Conservation (phyloP, 2,888 invertebrate species). For the Erpobdella octoculata region DNA sequence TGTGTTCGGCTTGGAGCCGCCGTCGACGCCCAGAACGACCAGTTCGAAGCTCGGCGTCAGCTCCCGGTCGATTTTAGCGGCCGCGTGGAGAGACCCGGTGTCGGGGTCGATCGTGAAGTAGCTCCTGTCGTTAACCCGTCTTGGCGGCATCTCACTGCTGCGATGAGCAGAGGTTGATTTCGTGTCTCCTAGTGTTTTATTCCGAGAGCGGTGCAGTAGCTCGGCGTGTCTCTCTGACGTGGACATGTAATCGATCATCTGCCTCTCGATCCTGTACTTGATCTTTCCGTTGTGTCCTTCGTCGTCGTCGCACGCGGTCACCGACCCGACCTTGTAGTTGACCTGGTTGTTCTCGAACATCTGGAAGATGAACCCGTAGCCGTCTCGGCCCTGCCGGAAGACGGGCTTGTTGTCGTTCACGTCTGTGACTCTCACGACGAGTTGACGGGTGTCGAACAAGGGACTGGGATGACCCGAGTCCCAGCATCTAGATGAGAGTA, state of each 20-base stretch:
- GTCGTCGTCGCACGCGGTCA: slow-evolving; percentile 19
- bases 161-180: background rate
- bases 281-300: background rate
- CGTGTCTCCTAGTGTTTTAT: background rate
- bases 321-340: background rate
- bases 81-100: slow-evolving; percentile 42
- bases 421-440: slow-evolving; percentile 12
- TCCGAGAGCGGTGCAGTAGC: background rate
- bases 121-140: background rate
- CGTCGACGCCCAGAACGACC: slow-evolving; percentile 28
- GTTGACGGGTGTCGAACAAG: background rate
- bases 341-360: background rate
- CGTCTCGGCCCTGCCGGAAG: slow-evolving; percentile 19
- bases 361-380: slow-evolving; percentile 33
- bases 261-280: background rate
- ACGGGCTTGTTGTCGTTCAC: slow-evolving; percentile 35
- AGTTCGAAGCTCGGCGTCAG: slow-evolving; percentile 27
- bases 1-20: slow-evolving; percentile 20
- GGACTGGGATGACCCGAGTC: slow-evolving; percentile 21
- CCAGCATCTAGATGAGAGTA: slow-evolving; percentile 7
- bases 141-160: background rate
- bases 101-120: slow-evolving; percentile 34
- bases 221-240: no score
- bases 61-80: slow-evolving; percentile 30
- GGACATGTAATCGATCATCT: background rate